Base-by-base conservation (phyloP, 92 coral and sea anemone genomes). In the Epizoanthus fatuus region DNA sequence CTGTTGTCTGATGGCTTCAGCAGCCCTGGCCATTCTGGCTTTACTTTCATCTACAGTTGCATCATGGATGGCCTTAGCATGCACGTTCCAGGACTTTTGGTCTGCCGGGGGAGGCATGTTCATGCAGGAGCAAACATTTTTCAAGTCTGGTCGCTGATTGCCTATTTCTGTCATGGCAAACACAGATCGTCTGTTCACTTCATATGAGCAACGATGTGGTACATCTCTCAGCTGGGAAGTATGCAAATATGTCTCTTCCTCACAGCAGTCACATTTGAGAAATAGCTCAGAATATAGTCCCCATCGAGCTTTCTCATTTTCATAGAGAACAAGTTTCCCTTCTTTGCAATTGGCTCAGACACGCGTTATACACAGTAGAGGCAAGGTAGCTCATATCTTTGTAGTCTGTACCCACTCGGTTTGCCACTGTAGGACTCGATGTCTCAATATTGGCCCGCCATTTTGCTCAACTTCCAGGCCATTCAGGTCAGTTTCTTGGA, bases 91-190 rank as follows among this genome's bases (percentile, higher is more conserved):
- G 1, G 53, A 68, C 9, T 68, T 68, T 11, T 68, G 19, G 14
- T 68, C 53, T 7, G 38, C 53, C 0, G 53, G 74, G 7, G 53
- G 74, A 68, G 74, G 74, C 74, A 68, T 40, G 15, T 69, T 69
- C 75, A 69, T 13, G 14, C 11, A 40, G 19, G 75, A 42, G 12
- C 75, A 69, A 69, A 69, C 44, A 51, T 16, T 52, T 51, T 51
- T 72, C 62, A 51, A 4, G 19, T 72, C 62, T 51, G 78, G 63
- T 72, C 44, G 40, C 38, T 72, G 16, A 49, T 49, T 72, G 44
- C 78, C 62, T 44, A 72, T 72, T 17, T 72, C 78, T 22, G 39
- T 11, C 63, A 72, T 72, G 17, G 78, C 78, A 72, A 72, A 72
- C 42, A 71, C 40, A 45, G 78, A 51, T 16, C 62, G 11, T 16